A percentile compares a stretch with the other conserved stretches of the same genome.
phyloP scores from a whole-genome alignment of 2,888 invertebrate genomes.

The Argyra leucocephala region DNA sequence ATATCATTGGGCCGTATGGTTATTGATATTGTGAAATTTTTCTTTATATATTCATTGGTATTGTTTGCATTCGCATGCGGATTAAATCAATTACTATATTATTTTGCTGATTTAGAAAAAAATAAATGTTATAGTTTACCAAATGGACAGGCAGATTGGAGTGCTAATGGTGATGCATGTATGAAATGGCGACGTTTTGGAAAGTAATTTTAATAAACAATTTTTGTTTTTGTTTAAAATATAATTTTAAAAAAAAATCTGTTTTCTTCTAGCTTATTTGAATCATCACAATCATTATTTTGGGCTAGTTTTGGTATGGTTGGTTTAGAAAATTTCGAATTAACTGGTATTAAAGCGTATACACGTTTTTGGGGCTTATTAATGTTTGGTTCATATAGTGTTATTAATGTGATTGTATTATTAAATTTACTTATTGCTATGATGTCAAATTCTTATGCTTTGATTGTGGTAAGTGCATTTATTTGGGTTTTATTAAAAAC shows the following conservation, averaged over 20 bases:
- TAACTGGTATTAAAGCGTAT: constrained; percentile 77
- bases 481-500: not conserved
- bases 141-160: constrained; percentile 67
- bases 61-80: constrained; percentile 90
- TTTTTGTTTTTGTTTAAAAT: constrained; percentile 18
- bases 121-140: constrained; percentile 62
- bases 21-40: constrained; percentile 85
- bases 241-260: not conserved
- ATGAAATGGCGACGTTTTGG: constrained; percentile 79
- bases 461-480: constrained; percentile 63
- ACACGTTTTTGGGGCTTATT: constrained; percentile 91
- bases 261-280: constrained; percentile 61
- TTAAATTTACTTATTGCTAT: constrained; percentile 92
- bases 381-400: constrained; percentile 93
- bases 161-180: constrained; percentile 63
- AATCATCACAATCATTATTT: constrained; percentile 88
- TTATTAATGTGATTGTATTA: constrained; percentile 88
- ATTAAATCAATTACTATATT: constrained; percentile 87
- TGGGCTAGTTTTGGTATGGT: constrained; percentile 95
- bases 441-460: constrained; percentile 95
- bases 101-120: constrained; percentile 78
- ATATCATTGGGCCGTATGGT: constrained; percentile 84
- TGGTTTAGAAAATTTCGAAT: constrained; percentile 76
- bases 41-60: constrained; percentile 78
- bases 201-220: constrained; percentile 49